A percentile compares a stretch with the other conserved stretches of the same genome.
phyloP scores from a whole-genome alignment of 35 echinoderm and acorn worm species.

The Apostichopus japonicus region DNA sequence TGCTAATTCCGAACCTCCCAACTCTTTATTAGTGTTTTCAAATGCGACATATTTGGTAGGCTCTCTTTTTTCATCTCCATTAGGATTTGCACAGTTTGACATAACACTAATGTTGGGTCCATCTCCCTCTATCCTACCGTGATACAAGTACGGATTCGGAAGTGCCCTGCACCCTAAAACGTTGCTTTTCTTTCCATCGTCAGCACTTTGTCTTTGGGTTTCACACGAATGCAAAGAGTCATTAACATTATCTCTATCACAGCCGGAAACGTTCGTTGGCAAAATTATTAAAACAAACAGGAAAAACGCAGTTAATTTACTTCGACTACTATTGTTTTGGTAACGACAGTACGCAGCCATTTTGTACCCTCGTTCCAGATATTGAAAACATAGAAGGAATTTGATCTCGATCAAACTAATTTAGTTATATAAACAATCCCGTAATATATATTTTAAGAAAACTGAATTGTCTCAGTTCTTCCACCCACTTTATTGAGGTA shows the following conservation, averaged over 20 bases:
- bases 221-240: not conserved
- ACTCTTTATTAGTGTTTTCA: too few relatives aligned
- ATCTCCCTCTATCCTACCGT: not conserved
- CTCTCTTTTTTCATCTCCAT: too few relatives aligned
- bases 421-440: too few relatives aligned
- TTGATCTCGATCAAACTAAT: too few relatives aligned
- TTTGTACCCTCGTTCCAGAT: conserved; percentile 38
- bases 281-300: not conserved
- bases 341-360: conserved; percentile 11
- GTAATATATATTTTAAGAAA: too few relatives aligned
- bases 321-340: not conserved
- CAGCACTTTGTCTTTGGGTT: not conserved
- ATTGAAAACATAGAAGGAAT: not conserved
- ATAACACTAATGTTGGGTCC: not conserved
- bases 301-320: not conserved
- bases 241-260: not conserved
- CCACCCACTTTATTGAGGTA: too few relatives aligned
- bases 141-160: not conserved
- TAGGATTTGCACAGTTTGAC: too few relatives aligned
- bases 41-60: too few relatives aligned
- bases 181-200: not conserved
- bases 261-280: not conserved
- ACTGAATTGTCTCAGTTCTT: too few relatives aligned
- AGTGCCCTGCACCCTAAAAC: not conserved
- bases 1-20: not conserved